These are phyloP conservation scores for Microctonus hyperodae DNA, from an alignment of 2,888 invertebrate genomes.

Conservation along the genomic window DNA sequence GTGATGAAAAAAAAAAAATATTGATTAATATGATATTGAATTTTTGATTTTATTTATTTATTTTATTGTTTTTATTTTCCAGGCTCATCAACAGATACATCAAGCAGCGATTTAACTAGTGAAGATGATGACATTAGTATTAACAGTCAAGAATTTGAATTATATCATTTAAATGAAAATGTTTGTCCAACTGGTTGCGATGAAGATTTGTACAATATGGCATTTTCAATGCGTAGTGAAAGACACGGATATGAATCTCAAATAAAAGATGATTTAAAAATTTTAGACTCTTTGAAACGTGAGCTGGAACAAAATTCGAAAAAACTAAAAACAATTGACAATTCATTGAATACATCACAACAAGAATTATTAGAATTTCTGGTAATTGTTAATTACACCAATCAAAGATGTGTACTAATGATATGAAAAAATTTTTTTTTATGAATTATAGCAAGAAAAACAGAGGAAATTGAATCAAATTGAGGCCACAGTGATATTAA, in stretches of 20 bases:
- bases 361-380: slow-evolving; percentile 71
- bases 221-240: slow-evolving; percentile 70
- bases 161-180: slow-evolving; percentile 74
- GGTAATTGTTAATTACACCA: too few species aligned
- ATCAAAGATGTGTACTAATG: too few species aligned
- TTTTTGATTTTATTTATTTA: not conserved
- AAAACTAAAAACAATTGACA: slow-evolving; percentile 67
- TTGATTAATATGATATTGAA: not conserved
- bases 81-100: slow-evolving; percentile 32
- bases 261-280: slow-evolving; percentile 67
- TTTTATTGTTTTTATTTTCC: not conserved
- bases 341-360: slow-evolving; percentile 66
- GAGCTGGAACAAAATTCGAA: slow-evolving; percentile 70
- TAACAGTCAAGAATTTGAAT: slow-evolving; percentile 73
- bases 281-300: slow-evolving; percentile 68
- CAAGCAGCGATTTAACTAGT: slow-evolving; percentile 35
- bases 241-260: slow-evolving; percentile 68
- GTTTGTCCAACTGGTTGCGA: slow-evolving; percentile 78
- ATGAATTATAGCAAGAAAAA: slow-evolving; percentile 70
- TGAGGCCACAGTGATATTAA: slow-evolving; percentile 72
- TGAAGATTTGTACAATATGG: slow-evolving; percentile 71
- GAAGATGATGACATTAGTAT: slow-evolving; percentile 44
- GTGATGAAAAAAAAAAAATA: slow-evolving; percentile 54
- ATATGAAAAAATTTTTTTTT: not conserved
- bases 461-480: slow-evolving; percentile 82